phyloP scores from a whole-genome alignment of 2,888 invertebrate species.

The Torymus auratus region DNA sequence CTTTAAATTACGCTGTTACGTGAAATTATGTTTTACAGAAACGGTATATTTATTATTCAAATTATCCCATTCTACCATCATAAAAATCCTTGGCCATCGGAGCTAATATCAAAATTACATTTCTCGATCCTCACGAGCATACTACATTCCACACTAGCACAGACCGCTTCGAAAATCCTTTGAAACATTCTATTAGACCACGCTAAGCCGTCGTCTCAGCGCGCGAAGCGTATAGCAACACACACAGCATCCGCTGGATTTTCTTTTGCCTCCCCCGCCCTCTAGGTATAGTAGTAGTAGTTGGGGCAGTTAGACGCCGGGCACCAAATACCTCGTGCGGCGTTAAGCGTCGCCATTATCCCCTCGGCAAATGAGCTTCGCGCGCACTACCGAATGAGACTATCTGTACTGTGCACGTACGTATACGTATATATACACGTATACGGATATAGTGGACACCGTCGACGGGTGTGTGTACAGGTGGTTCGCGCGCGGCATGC shows the following conservation, averaged over 20 bases:
- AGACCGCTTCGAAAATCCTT: neutral
- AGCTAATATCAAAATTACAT: no score
- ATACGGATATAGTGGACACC: neutral
- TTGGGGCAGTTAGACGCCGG: slow-evolving; percentile 9
- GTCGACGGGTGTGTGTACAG: slow-evolving; percentile 13
- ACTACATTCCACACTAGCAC: neutral
- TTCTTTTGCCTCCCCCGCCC: no score
- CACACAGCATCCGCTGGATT: no score
- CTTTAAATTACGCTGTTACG: no score
- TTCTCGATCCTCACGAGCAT: no score
- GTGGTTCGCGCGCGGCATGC: no score
- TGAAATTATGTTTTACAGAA: no score
- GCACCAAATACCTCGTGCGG: slow-evolving; percentile 15
- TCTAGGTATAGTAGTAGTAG: neutral
- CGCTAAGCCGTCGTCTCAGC: neutral
- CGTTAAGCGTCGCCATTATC: slow-evolving; percentile 33
- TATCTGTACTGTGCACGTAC: slow-evolving; percentile 25
- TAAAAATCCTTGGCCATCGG: no score
- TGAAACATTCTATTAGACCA: neutral
- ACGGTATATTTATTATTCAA: no score
- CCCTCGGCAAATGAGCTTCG: slow-evolving; percentile 32
- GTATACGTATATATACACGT: slow-evolving; percentile 1
- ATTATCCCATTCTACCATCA: no score
- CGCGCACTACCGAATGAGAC: slow-evolving; percentile 3
- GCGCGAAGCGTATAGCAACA: neutral